A percentile compares a stretch with the other conserved stretches of the same genome.
phyloP scores from a whole-genome alignment of 2,888 invertebrate genomes.

The Anthrax anthrax region DNA sequence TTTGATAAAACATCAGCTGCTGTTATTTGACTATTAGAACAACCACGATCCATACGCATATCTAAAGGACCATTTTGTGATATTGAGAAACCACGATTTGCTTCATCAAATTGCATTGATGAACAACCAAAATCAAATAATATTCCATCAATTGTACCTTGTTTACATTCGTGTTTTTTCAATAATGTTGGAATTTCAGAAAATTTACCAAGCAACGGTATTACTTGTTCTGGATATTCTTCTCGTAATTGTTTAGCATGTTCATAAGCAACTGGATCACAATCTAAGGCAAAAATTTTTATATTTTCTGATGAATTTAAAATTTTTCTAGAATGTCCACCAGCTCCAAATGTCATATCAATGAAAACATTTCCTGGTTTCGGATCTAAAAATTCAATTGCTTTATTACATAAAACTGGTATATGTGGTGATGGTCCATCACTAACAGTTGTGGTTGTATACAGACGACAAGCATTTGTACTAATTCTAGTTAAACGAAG shows the following conservation, averaged over 20 bases:
- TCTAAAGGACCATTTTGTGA: conserved; percentile 77
- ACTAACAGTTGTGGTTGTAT: conserved; percentile 10
- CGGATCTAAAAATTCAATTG: conserved; percentile 51
- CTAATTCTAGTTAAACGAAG: background rate
- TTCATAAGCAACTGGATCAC: conserved; percentile 68
- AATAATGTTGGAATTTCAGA: conserved; percentile 68
- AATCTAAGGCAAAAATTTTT: conserved; percentile 66
- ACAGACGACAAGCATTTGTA: background rate
- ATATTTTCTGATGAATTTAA: conserved; percentile 49
- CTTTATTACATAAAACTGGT: conserved; percentile 63
- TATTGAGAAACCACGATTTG: conserved; percentile 72
- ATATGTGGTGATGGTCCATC: conserved; percentile 39
- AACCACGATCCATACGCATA: conserved; percentile 85
- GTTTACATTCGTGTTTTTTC: conserved; percentile 39
- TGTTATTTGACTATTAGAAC: conserved; percentile 56
- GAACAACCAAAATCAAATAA: conserved; percentile 90
- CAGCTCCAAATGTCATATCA: conserved; percentile 95
- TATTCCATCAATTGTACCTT: conserved; percentile 66
- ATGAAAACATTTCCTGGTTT: conserved; percentile 49
- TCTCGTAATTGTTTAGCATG: conserved; percentile 49
- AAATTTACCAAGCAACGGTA: conserved; percentile 74
- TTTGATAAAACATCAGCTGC: conserved; percentile 77
- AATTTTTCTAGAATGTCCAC: conserved; percentile 71
- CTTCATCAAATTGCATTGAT: conserved; percentile 83
- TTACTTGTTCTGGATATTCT: conserved; percentile 53